phyloP scores from a whole-genome alignment of 2,888 invertebrate genomes.

The Lathronympha strigana region DNA sequence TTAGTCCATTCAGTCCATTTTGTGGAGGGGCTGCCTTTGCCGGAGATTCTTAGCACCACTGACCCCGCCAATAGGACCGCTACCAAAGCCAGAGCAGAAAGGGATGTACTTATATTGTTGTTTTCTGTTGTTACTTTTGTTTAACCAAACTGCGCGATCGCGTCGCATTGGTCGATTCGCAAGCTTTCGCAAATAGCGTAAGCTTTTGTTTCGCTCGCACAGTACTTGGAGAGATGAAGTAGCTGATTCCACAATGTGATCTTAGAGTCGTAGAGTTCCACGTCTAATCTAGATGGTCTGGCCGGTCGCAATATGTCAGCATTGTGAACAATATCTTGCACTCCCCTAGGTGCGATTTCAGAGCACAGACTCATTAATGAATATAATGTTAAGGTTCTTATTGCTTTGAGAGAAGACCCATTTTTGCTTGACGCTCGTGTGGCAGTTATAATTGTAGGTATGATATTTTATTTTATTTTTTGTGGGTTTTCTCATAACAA shows the following conservation, averaged over 20 bases:
- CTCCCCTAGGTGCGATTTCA: constrained; percentile 25
- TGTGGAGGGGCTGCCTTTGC: too few relatives aligned
- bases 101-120: too few relatives aligned
- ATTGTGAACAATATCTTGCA: background rate
- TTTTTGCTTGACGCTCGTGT: background rate
- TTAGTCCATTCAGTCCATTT: too few relatives aligned
- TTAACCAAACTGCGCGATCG: too few relatives aligned
- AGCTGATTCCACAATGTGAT: background rate
- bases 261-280: background rate
- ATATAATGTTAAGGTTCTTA: constrained; percentile 7
- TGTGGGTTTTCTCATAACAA: constrained; percentile 2
- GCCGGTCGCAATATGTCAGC: background rate
- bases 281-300: background rate
- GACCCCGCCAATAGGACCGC: too few relatives aligned
- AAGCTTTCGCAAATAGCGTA: too few relatives aligned
- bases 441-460: constrained; percentile 4
- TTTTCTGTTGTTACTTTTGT: too few relatives aligned
- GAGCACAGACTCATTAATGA: constrained; percentile 3
- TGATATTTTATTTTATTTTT: constrained; percentile 1
- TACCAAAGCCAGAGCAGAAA: too few relatives aligned
- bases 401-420: background rate
- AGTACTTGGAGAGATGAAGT: background rate
- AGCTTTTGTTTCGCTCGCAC: background rate
- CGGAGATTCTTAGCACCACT: too few relatives aligned
- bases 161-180: too few relatives aligned